Evolutionary conservation across 2,888 invertebrate species (phyloP).

Genomic region (Dryadula phaetusa): DNA sequence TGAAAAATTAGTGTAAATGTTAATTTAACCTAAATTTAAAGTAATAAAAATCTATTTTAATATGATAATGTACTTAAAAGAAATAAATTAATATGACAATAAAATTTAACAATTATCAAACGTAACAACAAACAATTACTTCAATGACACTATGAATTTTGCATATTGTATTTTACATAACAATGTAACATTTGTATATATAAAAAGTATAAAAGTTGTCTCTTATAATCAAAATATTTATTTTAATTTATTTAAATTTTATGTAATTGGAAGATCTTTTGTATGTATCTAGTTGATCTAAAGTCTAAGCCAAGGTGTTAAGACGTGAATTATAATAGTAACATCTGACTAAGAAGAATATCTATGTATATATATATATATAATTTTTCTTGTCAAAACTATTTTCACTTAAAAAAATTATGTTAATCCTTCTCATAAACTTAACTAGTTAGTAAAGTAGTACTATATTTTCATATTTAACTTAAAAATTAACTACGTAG

Average conservation of each 20-base stretch:
- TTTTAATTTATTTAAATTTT: background rate
- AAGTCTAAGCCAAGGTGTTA: no score
- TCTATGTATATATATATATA: no score
- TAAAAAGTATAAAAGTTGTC: background rate
- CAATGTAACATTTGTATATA: background rate
- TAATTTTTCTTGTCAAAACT: background rate
- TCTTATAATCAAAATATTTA: background rate
- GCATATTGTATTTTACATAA: background rate
- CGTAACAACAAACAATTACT: background rate
- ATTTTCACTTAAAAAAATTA: background rate
- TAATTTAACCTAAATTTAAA: background rate
- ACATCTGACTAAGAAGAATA: no score
- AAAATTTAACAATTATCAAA: background rate
- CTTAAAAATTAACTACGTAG: background rate
- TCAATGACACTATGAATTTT: background rate
- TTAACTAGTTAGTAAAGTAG: slow-evolving; percentile 1
- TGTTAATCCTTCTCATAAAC: background rate
- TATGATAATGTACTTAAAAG: background rate
- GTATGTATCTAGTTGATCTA: background rate
- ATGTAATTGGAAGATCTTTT: background rate
- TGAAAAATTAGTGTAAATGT: no score
- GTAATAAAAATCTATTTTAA: no score
- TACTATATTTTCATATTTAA: background rate
- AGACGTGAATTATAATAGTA: no score
- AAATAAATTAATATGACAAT: background rate